Percentiles rank a stretch among this genome's conserved stretches.
These are phyloP conservation scores for Apodemus sylvaticus DNA, from an alignment of 2,113 vertebrate species.

Conservation along the genomic window DNA sequence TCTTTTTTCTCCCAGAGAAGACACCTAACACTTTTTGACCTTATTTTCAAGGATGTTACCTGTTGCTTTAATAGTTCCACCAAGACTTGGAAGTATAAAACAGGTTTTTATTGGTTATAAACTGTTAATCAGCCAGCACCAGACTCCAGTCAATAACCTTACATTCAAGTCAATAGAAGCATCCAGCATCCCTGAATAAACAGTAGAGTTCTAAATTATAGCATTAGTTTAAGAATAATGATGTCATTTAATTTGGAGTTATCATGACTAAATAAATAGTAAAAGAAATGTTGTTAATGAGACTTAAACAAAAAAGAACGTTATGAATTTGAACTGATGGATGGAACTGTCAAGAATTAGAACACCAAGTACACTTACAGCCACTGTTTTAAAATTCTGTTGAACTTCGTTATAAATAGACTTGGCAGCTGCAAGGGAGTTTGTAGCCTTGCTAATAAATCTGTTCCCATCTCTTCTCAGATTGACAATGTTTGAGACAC, in stretches of 20 bases:
- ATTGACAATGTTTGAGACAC: not conserved
- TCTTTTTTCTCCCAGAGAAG: not conserved
- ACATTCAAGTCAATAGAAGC: not conserved
- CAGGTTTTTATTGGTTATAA: not conserved
- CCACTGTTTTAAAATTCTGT: not conserved
- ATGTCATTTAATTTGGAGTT: not conserved
- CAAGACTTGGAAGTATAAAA: not conserved
- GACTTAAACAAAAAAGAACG: not conserved
- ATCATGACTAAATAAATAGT: slow-evolving; percentile 25
- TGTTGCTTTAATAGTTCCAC: not conserved
- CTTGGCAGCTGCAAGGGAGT: not conserved
- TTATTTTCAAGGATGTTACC: not conserved
- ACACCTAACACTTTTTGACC: not conserved
- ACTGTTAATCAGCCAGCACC: rapidly evolving
- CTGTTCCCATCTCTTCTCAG: not conserved
- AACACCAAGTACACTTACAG: not conserved
- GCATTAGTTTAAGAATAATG: not conserved
- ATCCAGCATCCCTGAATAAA: not conserved
- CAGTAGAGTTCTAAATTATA: not conserved
- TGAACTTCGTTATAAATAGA: slow-evolving; percentile 43
- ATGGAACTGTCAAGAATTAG: slow-evolving; percentile 39
- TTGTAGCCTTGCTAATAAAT: slow-evolving; percentile 44
- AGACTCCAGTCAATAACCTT: not conserved
- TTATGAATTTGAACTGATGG: not conserved
- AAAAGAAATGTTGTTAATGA: slow-evolving; percentile 35